Base-by-base conservation (phyloP, 1,140 invertebrate genomes). In the Eueides isabella region DNA sequence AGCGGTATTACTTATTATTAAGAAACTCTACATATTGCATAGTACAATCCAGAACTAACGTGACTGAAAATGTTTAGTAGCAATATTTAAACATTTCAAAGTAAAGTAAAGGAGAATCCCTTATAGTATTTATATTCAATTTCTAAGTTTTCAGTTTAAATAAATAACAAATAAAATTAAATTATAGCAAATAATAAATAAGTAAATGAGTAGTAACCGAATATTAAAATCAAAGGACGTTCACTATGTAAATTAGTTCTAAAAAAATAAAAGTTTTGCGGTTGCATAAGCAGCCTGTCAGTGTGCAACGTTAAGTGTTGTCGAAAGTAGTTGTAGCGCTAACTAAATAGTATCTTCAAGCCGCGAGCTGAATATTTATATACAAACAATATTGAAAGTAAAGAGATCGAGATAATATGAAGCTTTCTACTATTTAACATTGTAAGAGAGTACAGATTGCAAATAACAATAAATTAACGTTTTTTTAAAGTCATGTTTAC, bases 371-470 rank as follows among this genome's bases (percentile, higher is more conserved):
- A 55, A 55, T 55, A 55, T 55, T 55, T 55, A 55, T 55, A 55
- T 55, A 26, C 23, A 55, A 55, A 26, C 19, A 55, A 23, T 55
- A 55, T 55, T 55, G 48, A 55, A 55, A 55, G 23, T 55, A 26
- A 55, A 55, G 48, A 26, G 41, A 16, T 48, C 6, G n/a, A 19
- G 41, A 55, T 55, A 55, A 14, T 19, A 55, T 12, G 30, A 63
- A 6, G 31, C 48, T 69, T 69, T 69, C 67, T 61, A 67, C 67
- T 69, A 23, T 69, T 69, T 69, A 69, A 35, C 61, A 69, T 69
- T 69, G 19, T 66, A 6, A 1, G 6, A 23, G 12, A 66, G 35
- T 66, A 38, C 14, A 35, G 48, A 55, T 55, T 55, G 1, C 9
- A 55, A 12, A 55, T 4, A 55, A 7, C 4, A 26, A 55, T 55